Conservation (phyloP, 2,113 vertebrate genomes). For the Mungos mungo region DNA sequence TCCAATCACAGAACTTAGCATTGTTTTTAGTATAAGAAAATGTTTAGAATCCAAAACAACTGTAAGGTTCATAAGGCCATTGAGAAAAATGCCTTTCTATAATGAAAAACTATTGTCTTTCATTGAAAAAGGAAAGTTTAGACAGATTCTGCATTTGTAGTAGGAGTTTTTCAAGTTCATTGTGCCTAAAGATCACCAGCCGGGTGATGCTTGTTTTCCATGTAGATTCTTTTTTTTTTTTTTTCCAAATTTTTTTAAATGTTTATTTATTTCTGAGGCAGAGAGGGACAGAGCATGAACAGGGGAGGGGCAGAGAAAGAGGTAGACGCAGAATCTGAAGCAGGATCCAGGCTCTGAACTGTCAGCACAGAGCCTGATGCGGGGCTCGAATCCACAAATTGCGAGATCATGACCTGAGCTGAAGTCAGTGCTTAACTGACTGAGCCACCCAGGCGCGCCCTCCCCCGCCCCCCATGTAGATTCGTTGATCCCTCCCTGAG, state of each 20-base stretch:
- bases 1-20: neutral
- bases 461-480: neutral
- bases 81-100: neutral
- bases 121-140: neutral
- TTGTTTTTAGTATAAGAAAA: neutral
- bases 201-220: neutral
- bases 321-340: no score
- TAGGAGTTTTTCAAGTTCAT: neutral
- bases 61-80: neutral
- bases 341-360: no score
- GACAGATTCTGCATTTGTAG: neutral
- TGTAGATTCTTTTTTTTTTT: neutral
- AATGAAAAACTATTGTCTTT: neutral
- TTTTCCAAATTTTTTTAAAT: no score
- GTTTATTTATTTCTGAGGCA: no score
- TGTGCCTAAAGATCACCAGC: neutral
- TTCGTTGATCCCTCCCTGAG: neutral
- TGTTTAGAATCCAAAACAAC: conserved; percentile 13
- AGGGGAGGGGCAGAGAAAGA: no score
- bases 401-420: no score
- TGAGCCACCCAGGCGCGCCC: no score
- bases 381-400: no score
- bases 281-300: no score
- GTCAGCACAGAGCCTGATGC: no score
- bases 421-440: no score